These are phyloP conservation scores for Myrmecophaga tridactyla DNA, from an alignment of 2,113 vertebrate genomes.

Conservation along the genomic window DNA sequence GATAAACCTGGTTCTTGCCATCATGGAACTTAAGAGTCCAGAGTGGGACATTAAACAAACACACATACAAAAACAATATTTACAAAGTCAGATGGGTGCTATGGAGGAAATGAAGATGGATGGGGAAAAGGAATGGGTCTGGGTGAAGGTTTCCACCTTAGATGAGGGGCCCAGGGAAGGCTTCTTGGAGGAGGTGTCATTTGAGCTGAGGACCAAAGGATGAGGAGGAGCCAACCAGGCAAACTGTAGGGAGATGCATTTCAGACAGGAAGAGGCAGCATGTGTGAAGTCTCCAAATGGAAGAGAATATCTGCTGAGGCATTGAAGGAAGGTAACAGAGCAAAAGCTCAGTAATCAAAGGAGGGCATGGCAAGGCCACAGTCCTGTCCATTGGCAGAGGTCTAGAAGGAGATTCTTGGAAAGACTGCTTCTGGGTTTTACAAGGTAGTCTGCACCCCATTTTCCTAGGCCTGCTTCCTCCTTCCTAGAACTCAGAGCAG, in stretches of 20 bases:
- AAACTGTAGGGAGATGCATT: background rate
- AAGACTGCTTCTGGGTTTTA: background rate
- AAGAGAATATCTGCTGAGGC: background rate
- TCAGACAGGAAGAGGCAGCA: background rate
- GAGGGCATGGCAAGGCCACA: rapidly evolving
- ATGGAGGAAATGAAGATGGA: rapidly evolving
- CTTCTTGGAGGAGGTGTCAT: background rate
- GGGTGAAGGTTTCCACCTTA: background rate
- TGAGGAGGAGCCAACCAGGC: background rate
- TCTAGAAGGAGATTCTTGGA: background rate
- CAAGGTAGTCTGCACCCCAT: background rate
- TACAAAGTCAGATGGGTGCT: rapidly evolving
- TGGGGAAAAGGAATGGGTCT: rapidly evolving
- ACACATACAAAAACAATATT: background rate
- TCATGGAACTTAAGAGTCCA: rapidly evolving
- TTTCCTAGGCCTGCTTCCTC: background rate
- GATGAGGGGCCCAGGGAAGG: background rate
- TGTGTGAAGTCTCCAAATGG: rapidly evolving
- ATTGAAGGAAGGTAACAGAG: background rate
- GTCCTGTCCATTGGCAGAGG: rapidly evolving
- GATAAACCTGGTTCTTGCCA: background rate
- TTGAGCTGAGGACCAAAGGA: background rate
- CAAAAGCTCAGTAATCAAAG: background rate
- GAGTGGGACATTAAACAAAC: rapidly evolving
- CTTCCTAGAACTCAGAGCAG: background rate